These are phyloP conservation scores for Lampris megalopsis DNA, from an alignment of 2,113 vertebrate species.

Conservation along the genomic window DNA sequence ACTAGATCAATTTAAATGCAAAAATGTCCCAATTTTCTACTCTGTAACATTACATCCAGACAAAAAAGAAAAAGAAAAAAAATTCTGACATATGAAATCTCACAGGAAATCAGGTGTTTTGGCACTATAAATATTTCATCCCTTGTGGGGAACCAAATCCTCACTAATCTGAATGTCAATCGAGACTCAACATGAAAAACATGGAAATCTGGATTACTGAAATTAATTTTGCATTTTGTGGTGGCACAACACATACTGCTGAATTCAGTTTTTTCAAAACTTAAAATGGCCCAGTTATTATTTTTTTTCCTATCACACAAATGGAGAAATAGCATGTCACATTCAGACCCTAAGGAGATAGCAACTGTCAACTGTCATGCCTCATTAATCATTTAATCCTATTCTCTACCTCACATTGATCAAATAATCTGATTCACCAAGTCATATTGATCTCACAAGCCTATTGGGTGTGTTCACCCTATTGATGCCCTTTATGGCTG, in stretches of 20 bases:
- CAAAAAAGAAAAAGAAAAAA: background rate
- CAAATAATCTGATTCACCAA: constrained; percentile 47
- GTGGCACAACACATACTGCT: too few species aligned
- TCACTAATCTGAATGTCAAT: constrained; percentile 51
- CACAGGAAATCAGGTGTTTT: constrained; percentile 29
- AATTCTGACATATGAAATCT: constrained; percentile 7
- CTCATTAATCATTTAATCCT: constrained; percentile 47
- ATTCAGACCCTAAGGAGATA: constrained; percentile 1
- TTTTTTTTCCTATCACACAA: background rate
- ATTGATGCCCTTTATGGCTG: constrained; percentile 27
- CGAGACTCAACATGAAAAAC: background rate
- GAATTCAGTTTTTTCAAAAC: background rate
- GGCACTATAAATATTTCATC: constrained; percentile 47
- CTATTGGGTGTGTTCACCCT: constrained; percentile 15
- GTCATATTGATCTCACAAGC: constrained; percentile 51
- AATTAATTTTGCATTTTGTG: background rate
- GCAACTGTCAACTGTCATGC: constrained; percentile 24
- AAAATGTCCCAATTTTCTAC: background rate
- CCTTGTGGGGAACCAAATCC: constrained; percentile 37
- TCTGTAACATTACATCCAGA: background rate
- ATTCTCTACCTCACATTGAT: constrained; percentile 49
- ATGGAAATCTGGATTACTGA: background rate
- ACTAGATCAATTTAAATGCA: too few species aligned
- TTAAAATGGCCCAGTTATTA: too few species aligned
- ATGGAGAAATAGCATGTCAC: background rate